These are phyloP conservation scores for Harpalus rubripes DNA, from an alignment of 2,888 invertebrate species.

Conservation along the genomic window DNA sequence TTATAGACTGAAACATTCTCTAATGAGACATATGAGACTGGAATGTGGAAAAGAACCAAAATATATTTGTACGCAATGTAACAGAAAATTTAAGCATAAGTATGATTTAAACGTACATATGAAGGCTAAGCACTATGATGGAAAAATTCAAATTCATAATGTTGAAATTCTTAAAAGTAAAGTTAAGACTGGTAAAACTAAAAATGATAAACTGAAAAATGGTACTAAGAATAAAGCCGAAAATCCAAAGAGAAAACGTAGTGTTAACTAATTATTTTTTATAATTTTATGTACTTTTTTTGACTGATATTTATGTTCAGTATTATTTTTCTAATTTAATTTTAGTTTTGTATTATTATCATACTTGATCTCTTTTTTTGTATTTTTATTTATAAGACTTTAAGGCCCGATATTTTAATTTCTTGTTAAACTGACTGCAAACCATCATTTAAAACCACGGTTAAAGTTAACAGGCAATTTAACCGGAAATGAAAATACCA, in stretches of 20 bases:
- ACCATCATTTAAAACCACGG: too few relatives aligned
- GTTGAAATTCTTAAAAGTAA: neutral
- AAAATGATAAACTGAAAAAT: neutral
- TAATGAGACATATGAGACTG: conserved; percentile 75
- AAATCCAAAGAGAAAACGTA: conserved; percentile 51
- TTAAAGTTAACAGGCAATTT: too few relatives aligned
- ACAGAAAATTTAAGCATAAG: conserved; percentile 77
- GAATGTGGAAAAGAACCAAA: conserved; percentile 76
- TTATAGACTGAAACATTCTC: conserved; percentile 76
- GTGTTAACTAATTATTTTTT: conserved; percentile 43
- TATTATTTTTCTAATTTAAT: conserved; percentile 12
- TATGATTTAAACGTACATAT: conserved; percentile 78
- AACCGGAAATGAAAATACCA: too few relatives aligned
- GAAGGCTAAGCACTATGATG: conserved; percentile 73
- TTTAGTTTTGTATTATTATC: neutral
- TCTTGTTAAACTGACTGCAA: too few relatives aligned
- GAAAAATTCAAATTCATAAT: neutral
- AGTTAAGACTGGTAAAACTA: neutral
- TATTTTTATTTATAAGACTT: neutral
- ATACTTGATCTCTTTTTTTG: neutral
- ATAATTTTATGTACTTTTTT: conserved; percentile 36
- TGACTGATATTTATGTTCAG: conserved; percentile 24
- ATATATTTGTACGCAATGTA: conserved; percentile 74
- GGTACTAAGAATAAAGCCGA: neutral
- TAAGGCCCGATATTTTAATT: neutral